Evolutionary conservation across 2,797 vertebrate genomes (phyloP).

Genomic region (Phyllotis vaccarum): DNA sequence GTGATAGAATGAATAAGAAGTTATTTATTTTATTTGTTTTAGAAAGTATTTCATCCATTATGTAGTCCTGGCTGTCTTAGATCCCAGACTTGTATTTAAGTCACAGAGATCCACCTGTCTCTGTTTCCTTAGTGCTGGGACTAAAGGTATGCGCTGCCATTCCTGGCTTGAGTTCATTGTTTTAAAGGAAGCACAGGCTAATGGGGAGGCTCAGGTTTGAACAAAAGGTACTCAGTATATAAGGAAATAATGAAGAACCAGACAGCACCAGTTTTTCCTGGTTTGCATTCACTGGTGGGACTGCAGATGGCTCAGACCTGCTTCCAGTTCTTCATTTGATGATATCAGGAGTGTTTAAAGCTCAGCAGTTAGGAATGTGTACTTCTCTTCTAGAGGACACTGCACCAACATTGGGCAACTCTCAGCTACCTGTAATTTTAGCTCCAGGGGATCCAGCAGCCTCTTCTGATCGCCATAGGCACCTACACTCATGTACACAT

Average conservation of each 20-base stretch:
- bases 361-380: neutral
- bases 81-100: neutral
- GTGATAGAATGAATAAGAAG: conserved; percentile 3
- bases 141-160: neutral
- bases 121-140: neutral
- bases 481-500: neutral
- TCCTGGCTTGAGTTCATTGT: neutral
- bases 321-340: neutral
- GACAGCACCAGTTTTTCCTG: too few species aligned
- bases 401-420: neutral
- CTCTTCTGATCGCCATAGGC: neutral
- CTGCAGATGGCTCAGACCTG: too few species aligned
- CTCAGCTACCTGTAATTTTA: neutral
- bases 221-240: neutral
- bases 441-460: neutral
- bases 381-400: neutral
- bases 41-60: neutral
- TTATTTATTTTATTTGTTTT: neutral
- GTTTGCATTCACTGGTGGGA: fast-evolving
- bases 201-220: neutral
- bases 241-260: neutral
- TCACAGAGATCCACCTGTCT: neutral
- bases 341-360: neutral
- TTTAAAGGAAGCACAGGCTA: neutral
- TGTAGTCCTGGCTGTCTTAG: neutral